Conservation (phyloP, 2,797 vertebrate genomes). For the Pantherophis alleghaniensis region DNA sequence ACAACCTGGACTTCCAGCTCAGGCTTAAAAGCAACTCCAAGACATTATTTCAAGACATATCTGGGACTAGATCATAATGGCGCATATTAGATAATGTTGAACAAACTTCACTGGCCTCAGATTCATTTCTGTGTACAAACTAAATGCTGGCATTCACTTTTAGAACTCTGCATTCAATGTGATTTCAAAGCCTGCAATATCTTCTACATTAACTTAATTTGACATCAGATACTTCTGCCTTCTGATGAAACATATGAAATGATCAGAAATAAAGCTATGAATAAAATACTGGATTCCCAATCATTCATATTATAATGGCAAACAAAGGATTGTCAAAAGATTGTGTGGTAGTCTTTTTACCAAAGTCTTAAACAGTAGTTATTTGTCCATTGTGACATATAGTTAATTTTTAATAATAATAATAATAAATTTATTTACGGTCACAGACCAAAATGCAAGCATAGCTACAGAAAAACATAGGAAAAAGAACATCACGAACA, state of each 20-base stretch:
- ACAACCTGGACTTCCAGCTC: neutral
- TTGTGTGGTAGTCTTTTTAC: neutral
- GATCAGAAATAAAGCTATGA: neutral
- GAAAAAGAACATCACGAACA: too few species aligned
- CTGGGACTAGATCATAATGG: neutral
- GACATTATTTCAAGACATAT: neutral
- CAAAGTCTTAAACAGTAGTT: neutral
- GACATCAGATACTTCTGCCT: neutral
- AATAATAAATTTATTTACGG: too few species aligned
- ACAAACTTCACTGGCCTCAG: neutral
- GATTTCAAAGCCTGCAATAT: neutral
- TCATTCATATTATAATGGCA: neutral
- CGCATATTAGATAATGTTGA: neutral
- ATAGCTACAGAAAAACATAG: too few species aligned
- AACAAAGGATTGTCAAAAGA: neutral
- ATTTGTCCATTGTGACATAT: neutral
- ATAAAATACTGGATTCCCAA: neutral
- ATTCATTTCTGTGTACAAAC: neutral
- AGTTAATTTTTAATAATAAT: neutral
- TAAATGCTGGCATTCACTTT: neutral
- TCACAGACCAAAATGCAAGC: too few species aligned
- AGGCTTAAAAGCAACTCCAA: neutral
- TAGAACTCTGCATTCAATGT: neutral
- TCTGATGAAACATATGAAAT: neutral
- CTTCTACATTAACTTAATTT: neutral